Evolutionary conservation across 2,797 vertebrate genomes (phyloP).

Genomic region (Streptopelia turtur): DNA sequence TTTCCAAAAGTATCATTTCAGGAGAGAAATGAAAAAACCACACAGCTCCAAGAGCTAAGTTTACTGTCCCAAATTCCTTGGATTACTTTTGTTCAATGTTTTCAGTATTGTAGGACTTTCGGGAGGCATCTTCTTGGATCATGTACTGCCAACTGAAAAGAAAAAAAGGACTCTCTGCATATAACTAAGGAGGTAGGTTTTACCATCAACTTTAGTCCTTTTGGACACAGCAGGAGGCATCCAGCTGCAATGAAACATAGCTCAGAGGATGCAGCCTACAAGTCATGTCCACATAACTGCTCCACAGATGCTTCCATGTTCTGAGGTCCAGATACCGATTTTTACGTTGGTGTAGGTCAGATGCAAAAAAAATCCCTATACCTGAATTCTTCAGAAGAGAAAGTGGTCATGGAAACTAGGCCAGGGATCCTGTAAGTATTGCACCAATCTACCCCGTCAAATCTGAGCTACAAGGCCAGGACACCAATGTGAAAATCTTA

Average conservation of each 20-base stretch:
- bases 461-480: background rate
- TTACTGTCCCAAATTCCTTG: background rate
- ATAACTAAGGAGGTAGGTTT: background rate
- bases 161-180: rapidly evolving
- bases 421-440: background rate
- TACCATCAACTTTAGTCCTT: background rate
- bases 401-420: background rate
- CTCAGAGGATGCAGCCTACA: background rate
- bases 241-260: background rate
- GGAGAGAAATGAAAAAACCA: background rate
- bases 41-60: background rate
- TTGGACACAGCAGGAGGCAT: background rate
- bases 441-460: background rate
- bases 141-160: background rate
- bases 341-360: background rate
- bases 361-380: background rate
- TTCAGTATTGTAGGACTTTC: background rate
- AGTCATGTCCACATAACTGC: background rate
- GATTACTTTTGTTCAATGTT: background rate
- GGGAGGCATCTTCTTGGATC: background rate
- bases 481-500: rapidly evolving
- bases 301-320: background rate
- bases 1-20: background rate
- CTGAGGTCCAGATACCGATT: background rate
- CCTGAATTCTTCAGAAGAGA: background rate